Evolutionary conservation across 1,140 invertebrate genomes (phyloP).

Genomic region (Rhopalosiphum maidis): DNA sequence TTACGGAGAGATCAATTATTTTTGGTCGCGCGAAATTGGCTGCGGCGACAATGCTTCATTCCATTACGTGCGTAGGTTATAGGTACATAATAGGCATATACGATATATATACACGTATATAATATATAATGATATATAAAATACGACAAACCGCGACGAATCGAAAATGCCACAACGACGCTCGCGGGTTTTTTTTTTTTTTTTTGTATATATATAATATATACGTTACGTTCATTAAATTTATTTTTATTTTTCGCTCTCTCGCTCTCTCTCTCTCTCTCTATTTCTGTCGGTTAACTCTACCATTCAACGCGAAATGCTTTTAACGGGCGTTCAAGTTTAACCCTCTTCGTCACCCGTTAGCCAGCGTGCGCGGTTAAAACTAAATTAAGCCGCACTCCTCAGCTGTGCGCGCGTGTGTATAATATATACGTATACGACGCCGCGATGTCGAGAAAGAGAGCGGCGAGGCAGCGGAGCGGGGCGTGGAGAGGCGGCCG

Average conservation of each 20-base stretch:
- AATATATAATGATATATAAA: background rate
- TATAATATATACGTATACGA: background rate
- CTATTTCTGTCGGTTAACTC: background rate
- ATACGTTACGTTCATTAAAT: conserved; percentile 42
- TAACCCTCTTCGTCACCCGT: background rate
- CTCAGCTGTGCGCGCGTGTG: background rate
- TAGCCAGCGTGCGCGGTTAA: background rate
- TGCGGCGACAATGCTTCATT: conserved; percentile 24
- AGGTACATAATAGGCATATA: background rate
- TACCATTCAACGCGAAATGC: conserved; percentile 37
- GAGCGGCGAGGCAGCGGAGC: background rate
- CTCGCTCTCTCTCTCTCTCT: background rate
- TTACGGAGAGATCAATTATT: conserved; percentile 33
- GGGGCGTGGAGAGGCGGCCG: background rate
- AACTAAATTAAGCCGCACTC: conserved; percentile 42
- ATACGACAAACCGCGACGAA: conserved; percentile 33
- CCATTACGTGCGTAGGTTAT: conserved; percentile 6
- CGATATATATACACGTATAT: background rate
- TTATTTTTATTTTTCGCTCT: background rate
- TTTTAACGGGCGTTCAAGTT: conserved; percentile 51
- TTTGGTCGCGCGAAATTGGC: conserved; percentile 3
- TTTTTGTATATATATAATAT: background rate
- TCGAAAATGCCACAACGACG: background rate
- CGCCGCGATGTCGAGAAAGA: background rate
- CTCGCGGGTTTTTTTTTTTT: background rate